Conservation (phyloP, 2,797 vertebrate species). For the Peromyscus melanophrys region DNA sequence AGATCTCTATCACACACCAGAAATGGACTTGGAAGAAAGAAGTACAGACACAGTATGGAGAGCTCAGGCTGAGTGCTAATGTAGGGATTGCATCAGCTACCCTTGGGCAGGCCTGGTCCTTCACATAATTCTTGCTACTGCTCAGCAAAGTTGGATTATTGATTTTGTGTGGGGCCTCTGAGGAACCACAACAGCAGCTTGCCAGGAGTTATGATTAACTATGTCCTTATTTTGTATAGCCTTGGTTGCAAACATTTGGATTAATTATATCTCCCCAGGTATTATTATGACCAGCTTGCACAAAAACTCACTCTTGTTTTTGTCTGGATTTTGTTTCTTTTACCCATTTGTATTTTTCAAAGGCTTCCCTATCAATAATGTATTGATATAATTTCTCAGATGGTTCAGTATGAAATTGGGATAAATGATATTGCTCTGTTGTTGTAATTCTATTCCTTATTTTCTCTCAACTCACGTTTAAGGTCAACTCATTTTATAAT, state of each 20-base stretch:
- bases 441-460: neutral
- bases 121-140: too few species aligned
- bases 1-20: neutral
- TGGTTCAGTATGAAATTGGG: neutral
- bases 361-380: neutral
- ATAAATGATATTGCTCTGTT: neutral
- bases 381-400: neutral
- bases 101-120: too few species aligned
- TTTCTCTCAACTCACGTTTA: neutral
- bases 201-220: neutral
- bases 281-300: neutral
- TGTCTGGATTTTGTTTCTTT: neutral
- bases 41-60: neutral
- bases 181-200: neutral
- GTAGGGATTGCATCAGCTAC: neutral
- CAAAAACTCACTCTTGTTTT: neutral
- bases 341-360: neutral
- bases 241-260: neutral
- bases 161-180: neutral
- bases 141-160: neutral
- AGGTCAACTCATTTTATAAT: neutral
- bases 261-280: neutral
- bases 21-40: neutral
- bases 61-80: neutral
- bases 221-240: neutral